These are phyloP conservation scores for Mallateleia sp. DNA, from an alignment of 2,888 invertebrate species.

Conservation along the genomic window DNA sequence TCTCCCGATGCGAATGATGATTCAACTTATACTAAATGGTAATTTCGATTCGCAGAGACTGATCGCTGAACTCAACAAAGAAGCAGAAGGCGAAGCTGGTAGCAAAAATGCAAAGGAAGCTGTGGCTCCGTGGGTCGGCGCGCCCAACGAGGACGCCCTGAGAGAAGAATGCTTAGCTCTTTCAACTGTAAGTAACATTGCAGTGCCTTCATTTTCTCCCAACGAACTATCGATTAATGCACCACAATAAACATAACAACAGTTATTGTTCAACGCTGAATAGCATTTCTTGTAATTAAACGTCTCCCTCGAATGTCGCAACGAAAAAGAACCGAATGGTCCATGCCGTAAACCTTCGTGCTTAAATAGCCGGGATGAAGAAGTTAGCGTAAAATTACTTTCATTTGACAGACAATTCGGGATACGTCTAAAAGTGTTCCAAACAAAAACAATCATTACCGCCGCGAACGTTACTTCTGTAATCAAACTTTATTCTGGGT, in stretches of 20 bases:
- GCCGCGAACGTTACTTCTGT: conserved; percentile 12
- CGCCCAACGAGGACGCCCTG: conserved; percentile 97
- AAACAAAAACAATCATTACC: conserved; percentile 6
- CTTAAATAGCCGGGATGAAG: conserved; percentile 1
- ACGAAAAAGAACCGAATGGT: not conserved
- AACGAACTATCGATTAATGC: conserved; percentile 43
- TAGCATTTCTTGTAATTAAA: conserved; percentile 45
- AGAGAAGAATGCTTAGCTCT: conserved; percentile 98
- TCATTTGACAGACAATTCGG: conserved; percentile 27
- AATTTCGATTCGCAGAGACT: conserved; percentile 93
- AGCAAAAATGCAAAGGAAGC: conserved; percentile 94
- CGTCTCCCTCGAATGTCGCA: not conserved
- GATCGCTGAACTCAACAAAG: conserved; percentile 98
- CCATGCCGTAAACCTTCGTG: not conserved
- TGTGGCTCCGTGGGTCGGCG: conserved; percentile 98
- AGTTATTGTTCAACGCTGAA: conserved; percentile 27
- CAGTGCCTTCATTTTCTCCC: conserved; percentile 26
- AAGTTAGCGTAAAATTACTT: conserved; percentile 16
- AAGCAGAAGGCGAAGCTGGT: conserved; percentile 98
- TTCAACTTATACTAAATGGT: conserved; percentile 2
- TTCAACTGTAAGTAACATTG: conserved; percentile 93
- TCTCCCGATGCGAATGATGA: not conserved
- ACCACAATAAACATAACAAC: conserved; percentile 12
- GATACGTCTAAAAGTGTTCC: not conserved
- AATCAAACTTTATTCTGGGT: conserved; percentile 26